Evolutionary conservation across 2,888 invertebrate species (phyloP).

Genomic region (Clusia tigrina): DNA sequence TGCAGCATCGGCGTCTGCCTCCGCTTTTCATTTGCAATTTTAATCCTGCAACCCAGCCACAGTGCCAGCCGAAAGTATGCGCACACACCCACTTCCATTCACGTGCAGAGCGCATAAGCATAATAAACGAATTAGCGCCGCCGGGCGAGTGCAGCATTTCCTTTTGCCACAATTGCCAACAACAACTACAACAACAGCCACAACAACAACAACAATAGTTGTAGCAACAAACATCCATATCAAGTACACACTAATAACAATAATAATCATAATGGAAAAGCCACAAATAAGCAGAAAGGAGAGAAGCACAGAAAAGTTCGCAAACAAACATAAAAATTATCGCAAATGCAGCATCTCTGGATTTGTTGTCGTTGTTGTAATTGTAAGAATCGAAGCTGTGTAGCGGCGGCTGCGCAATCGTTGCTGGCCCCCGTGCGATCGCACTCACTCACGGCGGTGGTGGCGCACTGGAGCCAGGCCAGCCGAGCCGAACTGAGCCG

Average conservation of each 20-base stretch:
- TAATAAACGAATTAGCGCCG: constrained; percentile 55
- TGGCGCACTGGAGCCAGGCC: too few relatives aligned
- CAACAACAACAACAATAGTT: constrained; percentile 17
- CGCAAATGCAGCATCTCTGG: constrained; percentile 54
- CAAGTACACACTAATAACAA: constrained; percentile 4
- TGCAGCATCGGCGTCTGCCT: too few relatives aligned
- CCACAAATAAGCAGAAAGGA: not conserved
- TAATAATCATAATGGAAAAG: not conserved
- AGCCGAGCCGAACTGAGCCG: too few relatives aligned
- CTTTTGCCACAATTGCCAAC: not conserved
- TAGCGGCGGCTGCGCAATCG: not conserved
- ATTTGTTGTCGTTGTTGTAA: not conserved
- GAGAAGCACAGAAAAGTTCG: constrained; percentile 28
- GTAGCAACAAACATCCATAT: constrained; percentile 13
- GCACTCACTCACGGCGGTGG: too few relatives aligned
- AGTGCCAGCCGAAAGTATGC: not conserved
- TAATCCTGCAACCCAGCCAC: not conserved
- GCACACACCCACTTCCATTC: not conserved
- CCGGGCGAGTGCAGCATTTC: constrained; percentile 42
- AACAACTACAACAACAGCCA: too few relatives aligned
- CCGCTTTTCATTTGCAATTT: too few relatives aligned
- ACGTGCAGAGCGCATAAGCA: constrained; percentile 26
- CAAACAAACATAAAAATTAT: constrained; percentile 55
- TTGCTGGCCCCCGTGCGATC: not conserved
- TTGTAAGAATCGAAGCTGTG: not conserved